phyloP scores from a whole-genome alignment of 2,113 vertebrate genomes.

The Nematolebias whitei region DNA sequence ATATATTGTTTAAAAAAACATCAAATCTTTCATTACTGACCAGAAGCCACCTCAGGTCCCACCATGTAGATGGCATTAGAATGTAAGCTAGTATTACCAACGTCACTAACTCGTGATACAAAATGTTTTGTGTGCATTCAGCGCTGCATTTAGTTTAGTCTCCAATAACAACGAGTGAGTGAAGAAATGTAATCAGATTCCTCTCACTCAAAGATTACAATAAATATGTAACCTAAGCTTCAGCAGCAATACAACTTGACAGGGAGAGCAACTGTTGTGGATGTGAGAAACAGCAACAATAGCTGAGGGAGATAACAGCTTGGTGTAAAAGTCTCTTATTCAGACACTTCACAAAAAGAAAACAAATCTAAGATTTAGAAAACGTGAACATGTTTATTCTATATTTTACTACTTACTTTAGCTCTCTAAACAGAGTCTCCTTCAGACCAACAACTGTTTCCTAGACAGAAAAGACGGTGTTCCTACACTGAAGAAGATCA shows the following conservation, averaged over 20 bases:
- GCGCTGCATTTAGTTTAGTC: background rate
- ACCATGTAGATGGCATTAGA: background rate
- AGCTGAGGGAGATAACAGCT: background rate
- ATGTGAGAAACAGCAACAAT: background rate
- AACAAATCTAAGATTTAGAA: conserved; percentile 6
- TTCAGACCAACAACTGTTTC: conserved; percentile 32
- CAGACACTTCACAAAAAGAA: background rate
- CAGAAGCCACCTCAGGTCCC: no score
- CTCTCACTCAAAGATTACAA: background rate
- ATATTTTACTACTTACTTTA: conserved; percentile 4
- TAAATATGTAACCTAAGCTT: background rate
- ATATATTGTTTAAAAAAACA: no score
- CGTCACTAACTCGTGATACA: no score
- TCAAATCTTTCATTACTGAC: background rate
- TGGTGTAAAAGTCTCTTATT: background rate
- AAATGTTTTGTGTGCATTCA: background rate
- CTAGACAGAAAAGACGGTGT: conserved; percentile 21
- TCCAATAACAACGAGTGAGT: background rate
- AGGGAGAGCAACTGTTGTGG: background rate
- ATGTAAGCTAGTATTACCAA: background rate
- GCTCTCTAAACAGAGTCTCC: conserved; percentile 14
- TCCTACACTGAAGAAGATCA: conserved; percentile 31
- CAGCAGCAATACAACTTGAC: background rate
- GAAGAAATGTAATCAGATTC: background rate
- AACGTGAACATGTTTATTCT: background rate